Conservation (phyloP, 2,888 invertebrate genomes). For the Pyrochroa serraticornis region DNA sequence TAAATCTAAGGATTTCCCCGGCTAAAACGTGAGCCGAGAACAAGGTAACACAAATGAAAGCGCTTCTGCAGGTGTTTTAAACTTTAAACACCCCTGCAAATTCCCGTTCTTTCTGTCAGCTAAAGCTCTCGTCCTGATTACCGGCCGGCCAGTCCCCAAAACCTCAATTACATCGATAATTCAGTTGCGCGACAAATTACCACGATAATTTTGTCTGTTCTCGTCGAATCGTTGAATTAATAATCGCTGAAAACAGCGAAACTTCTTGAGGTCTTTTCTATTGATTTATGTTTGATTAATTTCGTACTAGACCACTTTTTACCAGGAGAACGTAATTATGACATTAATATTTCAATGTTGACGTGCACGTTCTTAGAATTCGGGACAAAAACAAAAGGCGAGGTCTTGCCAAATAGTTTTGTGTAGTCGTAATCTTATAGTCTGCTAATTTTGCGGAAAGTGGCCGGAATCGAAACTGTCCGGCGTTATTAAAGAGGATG, state of each 20-base stretch:
- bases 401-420: constrained; percentile 9
- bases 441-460: constrained; percentile 4
- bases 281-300: too few relatives aligned
- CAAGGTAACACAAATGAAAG: constrained; percentile 26
- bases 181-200: too few relatives aligned
- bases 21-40: constrained; percentile 21
- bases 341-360: constrained; percentile 13
- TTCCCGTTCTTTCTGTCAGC: constrained; percentile 13
- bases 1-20: constrained; percentile 21
- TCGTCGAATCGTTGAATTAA: too few relatives aligned
- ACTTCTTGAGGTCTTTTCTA: too few relatives aligned
- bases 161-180: too few relatives aligned
- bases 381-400: constrained; percentile 9
- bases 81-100: constrained; percentile 28
- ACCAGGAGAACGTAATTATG: constrained; percentile 13
- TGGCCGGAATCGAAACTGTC: constrained; percentile 2
- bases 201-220: too few relatives aligned
- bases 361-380: constrained; percentile 6
- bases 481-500: constrained; percentile 19
- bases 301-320: not conserved
- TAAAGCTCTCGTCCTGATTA: constrained; percentile 6
- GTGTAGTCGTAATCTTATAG: constrained; percentile 9
- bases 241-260: too few relatives aligned
- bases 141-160: not conserved
- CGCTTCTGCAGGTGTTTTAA: constrained; percentile 30